These are phyloP conservation scores for Gryllus bimaculatus DNA, from an alignment of 1,140 invertebrate genomes.

Conservation along the genomic window DNA sequence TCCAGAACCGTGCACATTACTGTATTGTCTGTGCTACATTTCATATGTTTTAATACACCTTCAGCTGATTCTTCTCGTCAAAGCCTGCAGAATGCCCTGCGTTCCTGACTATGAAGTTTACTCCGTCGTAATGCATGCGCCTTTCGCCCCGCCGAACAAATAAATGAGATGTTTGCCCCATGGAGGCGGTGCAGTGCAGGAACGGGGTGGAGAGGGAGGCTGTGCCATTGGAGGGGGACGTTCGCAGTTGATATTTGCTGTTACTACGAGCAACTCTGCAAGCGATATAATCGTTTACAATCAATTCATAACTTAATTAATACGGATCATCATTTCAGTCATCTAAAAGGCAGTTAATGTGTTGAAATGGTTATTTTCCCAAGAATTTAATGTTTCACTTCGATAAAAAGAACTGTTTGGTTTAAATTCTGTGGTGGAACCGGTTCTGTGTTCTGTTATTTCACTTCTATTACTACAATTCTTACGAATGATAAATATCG, in stretches of 20 bases:
- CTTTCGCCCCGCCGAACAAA: constrained; percentile 73
- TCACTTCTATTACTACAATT: too few species aligned
- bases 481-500: too few species aligned
- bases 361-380: too few species aligned
- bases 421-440: too few species aligned
- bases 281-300: not conserved
- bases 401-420: too few species aligned
- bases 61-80: constrained; percentile 73
- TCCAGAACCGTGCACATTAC: too few species aligned
- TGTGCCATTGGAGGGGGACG: constrained; percentile 72
- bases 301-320: too few species aligned
- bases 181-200: constrained; percentile 71
- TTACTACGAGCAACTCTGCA: constrained; percentile 63
- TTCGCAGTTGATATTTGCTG: constrained; percentile 70
- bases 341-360: too few species aligned
- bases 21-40: too few species aligned
- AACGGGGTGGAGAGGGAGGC: constrained; percentile 71
- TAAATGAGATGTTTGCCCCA: constrained; percentile 70
- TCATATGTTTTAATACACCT: constrained; percentile 54
- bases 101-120: constrained; percentile 74
- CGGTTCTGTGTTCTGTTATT: too few species aligned
- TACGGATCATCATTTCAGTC: too few species aligned
- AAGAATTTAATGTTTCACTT: too few species aligned
- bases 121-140: constrained; percentile 77
- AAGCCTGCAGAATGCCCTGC: constrained; percentile 80